Conservation (phyloP, 2,113 vertebrate species). For the Entomyzon cyanotis region DNA sequence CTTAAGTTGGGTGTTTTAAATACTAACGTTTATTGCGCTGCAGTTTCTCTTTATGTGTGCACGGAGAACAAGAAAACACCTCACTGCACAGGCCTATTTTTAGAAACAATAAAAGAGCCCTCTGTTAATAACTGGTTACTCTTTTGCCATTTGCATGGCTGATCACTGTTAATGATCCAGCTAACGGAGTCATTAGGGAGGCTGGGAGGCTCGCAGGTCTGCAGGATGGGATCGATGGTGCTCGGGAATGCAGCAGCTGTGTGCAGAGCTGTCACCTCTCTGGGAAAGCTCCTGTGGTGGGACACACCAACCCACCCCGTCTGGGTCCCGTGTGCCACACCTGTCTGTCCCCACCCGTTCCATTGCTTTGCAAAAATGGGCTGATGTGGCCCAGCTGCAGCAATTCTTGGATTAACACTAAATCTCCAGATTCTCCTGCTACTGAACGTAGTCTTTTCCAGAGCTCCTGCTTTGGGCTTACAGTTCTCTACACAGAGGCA, state of each 20-base stretch:
- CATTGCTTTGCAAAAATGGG: not conserved
- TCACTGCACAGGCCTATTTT: not conserved
- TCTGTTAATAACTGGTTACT: conserved; percentile 21
- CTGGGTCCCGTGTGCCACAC: not conserved
- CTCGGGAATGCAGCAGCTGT: accelerated
- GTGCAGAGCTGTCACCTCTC: not conserved
- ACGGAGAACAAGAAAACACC: conserved; percentile 42
- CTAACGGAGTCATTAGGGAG: not conserved
- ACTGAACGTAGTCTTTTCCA: not conserved
- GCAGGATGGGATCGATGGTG: accelerated
- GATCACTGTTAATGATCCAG: conserved; percentile 31
- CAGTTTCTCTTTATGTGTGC: conserved; percentile 45
- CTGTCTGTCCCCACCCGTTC: accelerated
- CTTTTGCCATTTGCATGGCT: not conserved
- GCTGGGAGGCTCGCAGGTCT: not conserved
- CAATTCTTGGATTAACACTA: not conserved
- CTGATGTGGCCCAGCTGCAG: not conserved
- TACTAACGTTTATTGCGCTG: conserved; percentile 50
- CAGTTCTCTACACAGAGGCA: not conserved
- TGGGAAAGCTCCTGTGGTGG: not conserved
- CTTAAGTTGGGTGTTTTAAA: conserved; percentile 59
- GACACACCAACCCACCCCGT: accelerated
- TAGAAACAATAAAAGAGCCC: conserved; percentile 1
- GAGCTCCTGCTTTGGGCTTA: not conserved
- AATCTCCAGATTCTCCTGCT: not conserved